These are phyloP conservation scores for Melospiza georgiana DNA, from an alignment of 2,113 vertebrate species.

Conservation along the genomic window DNA sequence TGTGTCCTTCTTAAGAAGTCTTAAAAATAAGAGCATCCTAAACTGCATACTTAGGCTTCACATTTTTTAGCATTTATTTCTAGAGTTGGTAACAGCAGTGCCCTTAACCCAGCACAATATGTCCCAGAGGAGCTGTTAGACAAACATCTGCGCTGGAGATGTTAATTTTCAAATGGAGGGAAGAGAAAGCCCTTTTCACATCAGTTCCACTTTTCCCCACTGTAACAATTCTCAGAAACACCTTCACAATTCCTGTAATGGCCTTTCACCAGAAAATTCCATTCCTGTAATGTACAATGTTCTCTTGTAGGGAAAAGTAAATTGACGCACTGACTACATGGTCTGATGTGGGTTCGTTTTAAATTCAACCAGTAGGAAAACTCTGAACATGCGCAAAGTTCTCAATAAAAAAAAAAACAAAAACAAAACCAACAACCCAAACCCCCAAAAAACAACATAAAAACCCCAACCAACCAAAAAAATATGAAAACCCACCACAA, in stretches of 20 bases:
- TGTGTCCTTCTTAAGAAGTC: background rate
- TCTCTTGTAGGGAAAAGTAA: background rate
- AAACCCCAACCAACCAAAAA: no score
- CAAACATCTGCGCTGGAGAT: background rate
- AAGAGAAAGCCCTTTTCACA: background rate
- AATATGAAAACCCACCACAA: background rate
- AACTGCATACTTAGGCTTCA: background rate
- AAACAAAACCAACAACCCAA: background rate
- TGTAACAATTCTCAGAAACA: background rate
- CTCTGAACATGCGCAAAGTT: background rate
- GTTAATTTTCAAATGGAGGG: background rate
- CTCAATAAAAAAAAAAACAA: background rate
- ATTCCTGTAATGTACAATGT: background rate
- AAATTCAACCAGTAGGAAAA: background rate
- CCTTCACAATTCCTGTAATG: background rate
- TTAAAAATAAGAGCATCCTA: background rate
- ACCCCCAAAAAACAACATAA: background rate
- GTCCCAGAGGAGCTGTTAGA: background rate
- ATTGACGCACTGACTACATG: background rate
- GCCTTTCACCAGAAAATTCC: background rate
- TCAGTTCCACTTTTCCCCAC: background rate
- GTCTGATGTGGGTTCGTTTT: background rate
- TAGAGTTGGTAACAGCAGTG: background rate
- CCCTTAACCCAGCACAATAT: background rate
- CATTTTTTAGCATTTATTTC: background rate